Evolutionary conservation across 1,140 invertebrate species (phyloP).

Genomic region (Rhagoletis zephyria): DNA sequence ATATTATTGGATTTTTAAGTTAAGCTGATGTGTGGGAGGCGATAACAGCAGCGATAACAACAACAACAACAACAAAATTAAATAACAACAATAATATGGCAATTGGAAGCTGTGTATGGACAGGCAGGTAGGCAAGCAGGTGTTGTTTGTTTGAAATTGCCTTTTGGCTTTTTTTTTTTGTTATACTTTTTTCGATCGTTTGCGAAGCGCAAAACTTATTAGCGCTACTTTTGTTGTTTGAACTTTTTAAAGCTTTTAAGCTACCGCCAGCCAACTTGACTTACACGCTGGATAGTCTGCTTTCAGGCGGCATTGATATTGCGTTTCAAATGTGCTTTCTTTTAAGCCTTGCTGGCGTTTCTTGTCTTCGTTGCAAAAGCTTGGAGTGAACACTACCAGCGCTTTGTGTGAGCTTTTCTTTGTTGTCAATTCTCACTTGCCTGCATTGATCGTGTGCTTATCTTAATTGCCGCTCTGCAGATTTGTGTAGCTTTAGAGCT

Average conservation of each 20-base stretch:
- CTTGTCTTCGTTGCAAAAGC: not conserved
- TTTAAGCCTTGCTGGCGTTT: not conserved
- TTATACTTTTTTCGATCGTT: not conserved
- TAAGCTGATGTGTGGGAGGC: not conserved
- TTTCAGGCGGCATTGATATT: not conserved
- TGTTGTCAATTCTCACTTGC: not conserved
- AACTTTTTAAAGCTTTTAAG: not conserved
- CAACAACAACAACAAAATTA: slow-evolving; percentile 49
- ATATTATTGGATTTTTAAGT: slow-evolving; percentile 64
- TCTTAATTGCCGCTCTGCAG: not conserved
- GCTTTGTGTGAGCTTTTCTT: not conserved
- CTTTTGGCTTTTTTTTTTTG: not conserved
- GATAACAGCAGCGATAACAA: slow-evolving; percentile 58
- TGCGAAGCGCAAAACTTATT: not conserved
- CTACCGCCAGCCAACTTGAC: not conserved
- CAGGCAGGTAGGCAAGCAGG: not conserved
- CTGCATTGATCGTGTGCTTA: not conserved
- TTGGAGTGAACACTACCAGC: not conserved
- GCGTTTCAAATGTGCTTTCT: not conserved
- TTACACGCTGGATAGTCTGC: not conserved
- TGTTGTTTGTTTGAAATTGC: not conserved
- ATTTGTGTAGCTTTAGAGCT: not conserved
- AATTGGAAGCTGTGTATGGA: not conserved
- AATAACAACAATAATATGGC: not conserved
- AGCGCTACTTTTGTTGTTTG: too few species aligned